phyloP scores from a whole-genome alignment of 2,113 vertebrate genomes.

The Anolis sagrei region DNA sequence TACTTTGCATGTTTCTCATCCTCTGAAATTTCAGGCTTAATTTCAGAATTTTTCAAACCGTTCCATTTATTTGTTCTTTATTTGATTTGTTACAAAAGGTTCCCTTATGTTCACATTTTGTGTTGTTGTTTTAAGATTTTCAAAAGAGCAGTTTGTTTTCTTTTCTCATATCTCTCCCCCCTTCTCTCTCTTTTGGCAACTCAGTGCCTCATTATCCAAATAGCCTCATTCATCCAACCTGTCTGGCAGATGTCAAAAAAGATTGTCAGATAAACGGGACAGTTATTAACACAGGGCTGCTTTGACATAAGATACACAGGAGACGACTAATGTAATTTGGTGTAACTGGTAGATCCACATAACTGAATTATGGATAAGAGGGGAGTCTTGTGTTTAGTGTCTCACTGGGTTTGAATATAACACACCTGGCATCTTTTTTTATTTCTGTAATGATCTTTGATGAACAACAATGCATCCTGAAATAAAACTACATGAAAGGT shows the following conservation, averaged over 20 bases:
- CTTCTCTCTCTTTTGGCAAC: background rate
- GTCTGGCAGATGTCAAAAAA: slow-evolving; percentile 12
- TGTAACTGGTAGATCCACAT: slow-evolving; percentile 6
- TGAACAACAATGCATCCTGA: background rate
- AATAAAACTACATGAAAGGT: background rate
- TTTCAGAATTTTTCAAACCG: background rate
- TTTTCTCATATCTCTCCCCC: too few species aligned
- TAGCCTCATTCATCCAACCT: slow-evolving; percentile 26
- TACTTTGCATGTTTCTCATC: background rate
- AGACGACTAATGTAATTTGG: slow-evolving; percentile 30
- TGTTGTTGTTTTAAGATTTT: background rate
- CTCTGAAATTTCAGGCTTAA: background rate
- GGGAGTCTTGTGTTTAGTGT: background rate
- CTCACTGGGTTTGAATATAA: background rate
- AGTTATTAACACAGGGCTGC: slow-evolving; percentile 14
- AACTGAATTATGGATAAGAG: slow-evolving; percentile 2
- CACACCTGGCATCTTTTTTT: background rate
- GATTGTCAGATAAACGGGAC: slow-evolving; percentile 14
- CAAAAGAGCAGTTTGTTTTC: slow-evolving; percentile 13
- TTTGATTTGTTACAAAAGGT: slow-evolving; percentile 1
- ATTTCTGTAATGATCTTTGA: background rate
- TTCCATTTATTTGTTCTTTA: background rate
- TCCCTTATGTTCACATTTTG: slow-evolving; percentile 10
- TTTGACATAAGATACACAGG: slow-evolving; percentile 2
- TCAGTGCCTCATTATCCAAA: slow-evolving; percentile 30